Evolutionary conservation across 2,113 vertebrate genomes (phyloP).

Genomic region (Gyps fulvus): DNA sequence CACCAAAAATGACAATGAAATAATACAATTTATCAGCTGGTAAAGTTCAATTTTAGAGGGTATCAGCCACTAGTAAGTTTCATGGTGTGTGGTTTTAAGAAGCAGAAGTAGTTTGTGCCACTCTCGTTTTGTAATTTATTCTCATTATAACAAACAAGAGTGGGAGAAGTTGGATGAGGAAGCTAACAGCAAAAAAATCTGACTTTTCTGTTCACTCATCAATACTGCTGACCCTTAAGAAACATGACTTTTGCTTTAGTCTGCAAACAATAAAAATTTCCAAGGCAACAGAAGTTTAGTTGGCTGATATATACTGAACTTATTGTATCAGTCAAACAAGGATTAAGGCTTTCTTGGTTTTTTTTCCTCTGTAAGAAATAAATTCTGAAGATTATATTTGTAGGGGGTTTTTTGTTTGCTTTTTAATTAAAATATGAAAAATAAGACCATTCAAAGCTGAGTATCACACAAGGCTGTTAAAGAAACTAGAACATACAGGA

Average conservation of each 20-base stretch:
- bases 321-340: background rate
- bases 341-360: background rate
- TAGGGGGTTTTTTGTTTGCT: fast-evolving
- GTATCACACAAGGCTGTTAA: background rate
- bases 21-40: background rate
- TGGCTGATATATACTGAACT: background rate
- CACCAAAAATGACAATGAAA: background rate
- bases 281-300: background rate
- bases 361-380: background rate
- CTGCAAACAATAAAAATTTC: background rate
- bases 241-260: background rate
- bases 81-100: background rate
- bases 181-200: background rate
- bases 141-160: background rate
- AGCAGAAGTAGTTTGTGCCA: background rate
- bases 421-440: background rate
- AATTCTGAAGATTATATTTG: background rate
- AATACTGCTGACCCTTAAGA: background rate
- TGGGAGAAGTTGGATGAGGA: background rate
- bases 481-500: background rate
- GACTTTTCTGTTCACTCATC: background rate
- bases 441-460: background rate
- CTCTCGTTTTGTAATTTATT: background rate
- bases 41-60: background rate
- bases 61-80: background rate